Percentiles rank a stretch among this genome's conserved stretches.
These are phyloP conservation scores for Periplaneta americana DNA, from an alignment of 1,140 invertebrate species.

Conservation along the genomic window DNA sequence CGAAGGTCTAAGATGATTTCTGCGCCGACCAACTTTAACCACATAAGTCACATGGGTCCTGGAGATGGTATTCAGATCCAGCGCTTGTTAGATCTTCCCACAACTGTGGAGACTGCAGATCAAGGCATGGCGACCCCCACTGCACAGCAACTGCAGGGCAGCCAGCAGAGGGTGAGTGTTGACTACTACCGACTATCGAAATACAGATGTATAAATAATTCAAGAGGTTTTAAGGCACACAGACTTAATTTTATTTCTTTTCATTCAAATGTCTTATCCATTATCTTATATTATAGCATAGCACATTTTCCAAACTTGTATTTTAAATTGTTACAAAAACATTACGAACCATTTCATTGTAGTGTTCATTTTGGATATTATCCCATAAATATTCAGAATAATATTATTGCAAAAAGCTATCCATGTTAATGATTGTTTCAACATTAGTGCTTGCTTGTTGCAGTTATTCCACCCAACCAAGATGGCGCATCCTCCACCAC, in stretches of 20 bases:
- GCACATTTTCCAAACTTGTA: no score
- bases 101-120: conserved; percentile 73
- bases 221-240: no score
- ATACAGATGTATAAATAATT: no score
- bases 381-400: no score
- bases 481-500: conserved; percentile 27
- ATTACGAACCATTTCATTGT: no score
- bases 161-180: conserved; percentile 34
- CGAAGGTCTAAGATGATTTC: conserved; percentile 92
- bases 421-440: no score
- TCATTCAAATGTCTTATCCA: no score
- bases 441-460: not conserved
- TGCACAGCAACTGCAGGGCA: conserved; percentile 25
- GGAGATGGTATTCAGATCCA: conserved; percentile 93
- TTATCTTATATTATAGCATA: no score
- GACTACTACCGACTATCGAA: not conserved
- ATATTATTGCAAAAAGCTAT: no score
- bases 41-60: conserved; percentile 98
- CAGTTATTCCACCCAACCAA: conserved; percentile 22
- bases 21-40: conserved; percentile 96
- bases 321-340: no score
- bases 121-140: conserved; percentile 34
- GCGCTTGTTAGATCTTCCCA: conserved; percentile 85
- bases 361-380: no score
- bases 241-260: no score